Evolutionary conservation across 2,113 vertebrate species (phyloP).

Genomic region (Microcebus lehilahytsara): DNA sequence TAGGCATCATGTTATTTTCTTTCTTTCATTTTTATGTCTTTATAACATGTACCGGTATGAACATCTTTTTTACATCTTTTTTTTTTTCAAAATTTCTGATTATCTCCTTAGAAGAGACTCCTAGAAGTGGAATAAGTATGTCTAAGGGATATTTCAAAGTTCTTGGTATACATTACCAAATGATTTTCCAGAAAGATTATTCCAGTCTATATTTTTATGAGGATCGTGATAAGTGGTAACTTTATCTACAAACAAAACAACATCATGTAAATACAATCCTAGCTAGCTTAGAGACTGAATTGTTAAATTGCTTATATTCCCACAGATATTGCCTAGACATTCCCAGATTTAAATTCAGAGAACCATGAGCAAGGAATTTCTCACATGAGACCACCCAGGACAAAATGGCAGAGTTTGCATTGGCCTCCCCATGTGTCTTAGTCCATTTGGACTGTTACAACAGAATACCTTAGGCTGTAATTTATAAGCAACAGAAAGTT

Average conservation of each 20-base stretch:
- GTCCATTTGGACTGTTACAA: not conserved
- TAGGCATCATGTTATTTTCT: not conserved
- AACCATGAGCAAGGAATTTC: not conserved
- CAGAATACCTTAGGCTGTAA: not conserved
- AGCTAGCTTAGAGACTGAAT: not conserved
- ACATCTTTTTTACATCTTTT: not conserved
- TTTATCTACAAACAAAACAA: slow-evolving; percentile 1
- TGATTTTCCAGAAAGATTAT: not conserved
- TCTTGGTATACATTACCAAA: not conserved
- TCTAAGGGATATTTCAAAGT: not conserved
- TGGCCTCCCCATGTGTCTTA: not conserved
- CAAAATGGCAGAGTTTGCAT: not conserved
- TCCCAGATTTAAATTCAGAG: not conserved
- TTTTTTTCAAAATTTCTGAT: not conserved
- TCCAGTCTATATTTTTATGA: not conserved
- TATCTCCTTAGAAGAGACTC: not conserved
- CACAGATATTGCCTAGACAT: not conserved
- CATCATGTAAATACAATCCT: not conserved
- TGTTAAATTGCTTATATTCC: not conserved
- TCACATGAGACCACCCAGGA: not conserved
- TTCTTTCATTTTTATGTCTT: not conserved
- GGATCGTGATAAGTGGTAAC: not conserved
- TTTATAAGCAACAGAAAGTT: not conserved
- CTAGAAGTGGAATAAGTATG: not conserved
- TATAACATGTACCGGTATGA: not conserved